Percentiles rank a stretch among this genome's conserved stretches.
phyloP scores from a whole-genome alignment of 2,113 vertebrate species.

The Myotis lucifugus region DNA sequence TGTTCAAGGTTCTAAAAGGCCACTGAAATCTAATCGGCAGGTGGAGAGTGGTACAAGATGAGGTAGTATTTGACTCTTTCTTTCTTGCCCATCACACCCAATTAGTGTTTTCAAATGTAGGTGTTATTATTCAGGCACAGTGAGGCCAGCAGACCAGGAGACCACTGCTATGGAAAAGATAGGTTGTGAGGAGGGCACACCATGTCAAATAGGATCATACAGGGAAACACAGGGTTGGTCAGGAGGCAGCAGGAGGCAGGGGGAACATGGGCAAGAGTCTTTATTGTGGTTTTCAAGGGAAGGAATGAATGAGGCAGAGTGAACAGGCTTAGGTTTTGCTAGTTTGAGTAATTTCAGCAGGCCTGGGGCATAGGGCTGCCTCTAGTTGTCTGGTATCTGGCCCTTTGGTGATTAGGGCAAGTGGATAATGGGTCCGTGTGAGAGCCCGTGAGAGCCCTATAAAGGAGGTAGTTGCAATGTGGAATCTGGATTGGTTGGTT shows the following conservation, averaged over 20 bases:
- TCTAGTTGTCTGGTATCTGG: neutral
- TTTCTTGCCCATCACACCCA: neutral
- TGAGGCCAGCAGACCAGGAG: neutral
- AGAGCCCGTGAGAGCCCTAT: neutral
- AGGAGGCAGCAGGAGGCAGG: neutral
- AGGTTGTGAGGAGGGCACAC: neutral
- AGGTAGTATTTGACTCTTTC: neutral
- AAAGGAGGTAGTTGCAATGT: too few species aligned
- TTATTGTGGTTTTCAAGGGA: neutral
- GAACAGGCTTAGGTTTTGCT: neutral
- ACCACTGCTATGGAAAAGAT: neutral
- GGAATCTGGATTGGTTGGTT: neutral
- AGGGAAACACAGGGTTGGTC: neutral
- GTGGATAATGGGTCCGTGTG: neutral
- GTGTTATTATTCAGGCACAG: neutral
- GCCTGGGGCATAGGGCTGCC: too few species aligned
- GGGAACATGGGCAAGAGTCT: too few species aligned
- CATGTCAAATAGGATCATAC: rapidly evolving
- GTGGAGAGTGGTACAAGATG: neutral
- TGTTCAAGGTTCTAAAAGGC: neutral
- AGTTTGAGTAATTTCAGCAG: too few species aligned
- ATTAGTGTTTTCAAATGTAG: neutral
- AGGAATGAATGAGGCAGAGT: neutral
- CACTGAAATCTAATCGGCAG: neutral
- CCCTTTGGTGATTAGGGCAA: neutral